These are phyloP conservation scores for Acipenser oxyrinchus DNA, from an alignment of 2,797 vertebrate species.

Conservation along the genomic window DNA sequence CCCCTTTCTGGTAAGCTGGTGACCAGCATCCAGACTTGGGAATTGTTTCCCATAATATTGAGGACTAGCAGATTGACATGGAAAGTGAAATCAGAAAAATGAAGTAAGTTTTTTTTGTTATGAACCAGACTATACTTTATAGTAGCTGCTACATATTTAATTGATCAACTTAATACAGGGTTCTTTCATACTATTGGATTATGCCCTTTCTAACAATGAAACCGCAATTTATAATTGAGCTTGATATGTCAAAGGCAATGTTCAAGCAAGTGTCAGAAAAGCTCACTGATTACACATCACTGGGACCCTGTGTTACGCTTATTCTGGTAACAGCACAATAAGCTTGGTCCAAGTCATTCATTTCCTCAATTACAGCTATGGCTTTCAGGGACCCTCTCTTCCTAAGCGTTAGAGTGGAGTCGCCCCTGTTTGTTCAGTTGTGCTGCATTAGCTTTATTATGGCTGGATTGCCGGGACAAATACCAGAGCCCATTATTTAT, in stretches of 20 bases:
- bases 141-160: too few relatives aligned
- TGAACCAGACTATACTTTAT: too few relatives aligned
- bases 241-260: conserved; percentile 53
- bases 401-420: conserved; percentile 40
- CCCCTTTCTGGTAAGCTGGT: too few relatives aligned
- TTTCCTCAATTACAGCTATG: conserved; percentile 15
- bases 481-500: conserved; percentile 54
- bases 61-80: too few relatives aligned
- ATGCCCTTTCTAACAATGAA: not conserved
- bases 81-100: too few relatives aligned
- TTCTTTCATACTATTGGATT: too few relatives aligned
- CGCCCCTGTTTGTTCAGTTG: conserved; percentile 64
- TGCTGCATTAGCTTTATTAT: conserved; percentile 53
- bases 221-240: conserved; percentile 48
- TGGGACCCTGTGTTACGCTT: conserved; percentile 44
- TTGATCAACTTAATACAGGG: too few relatives aligned
- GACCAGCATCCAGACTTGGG: too few relatives aligned
- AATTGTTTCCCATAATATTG: too few relatives aligned
- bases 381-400: conserved; percentile 27
- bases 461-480: conserved; percentile 54
- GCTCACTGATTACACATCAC: conserved; percentile 44
- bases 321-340: conserved; percentile 40
- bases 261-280: conserved; percentile 39
- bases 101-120: too few relatives aligned
- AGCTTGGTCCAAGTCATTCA: conserved; percentile 31